Evolutionary conservation across 2,888 invertebrate species (phyloP), one percentile per base, ranked within the genome.

Genomic region (Drosophila anomalipes): DNA sequence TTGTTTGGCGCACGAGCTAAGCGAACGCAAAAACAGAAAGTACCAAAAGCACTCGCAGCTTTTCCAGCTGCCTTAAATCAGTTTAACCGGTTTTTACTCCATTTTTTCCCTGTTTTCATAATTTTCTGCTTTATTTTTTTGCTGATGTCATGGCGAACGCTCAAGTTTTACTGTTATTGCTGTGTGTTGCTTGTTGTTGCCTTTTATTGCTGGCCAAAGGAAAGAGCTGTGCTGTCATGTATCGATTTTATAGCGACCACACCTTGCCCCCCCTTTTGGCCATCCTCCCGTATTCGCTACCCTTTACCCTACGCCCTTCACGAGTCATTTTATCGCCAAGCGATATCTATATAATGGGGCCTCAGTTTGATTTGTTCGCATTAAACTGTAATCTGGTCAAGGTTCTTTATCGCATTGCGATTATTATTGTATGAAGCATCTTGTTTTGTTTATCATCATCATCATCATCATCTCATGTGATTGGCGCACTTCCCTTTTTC

Each of bases 371-470:
- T 86, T 86, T 86, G 87, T 80, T 82, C 69, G 72, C 89, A 81
- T 86, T 86, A 81, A 88, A 71, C 30, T 70, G 83, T 88, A 89
- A 89, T 82, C 76, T 89, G 89, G 86, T 89, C 86, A 86, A 89
- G 86, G 86, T 86, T 80, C 47, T 84, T 65, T 80, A 68, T 79
- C 60, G 63, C 59, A 66, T 54, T 53, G 74, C 63, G 56, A 70
- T 69, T 72, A 63, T 72, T 70, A 67, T 72, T 69, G 52, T 49
- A 53, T 16, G 39, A 52, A 76, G 54, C 80, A 77, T 79, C 77
- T 70, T 80, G 61, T 77, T 77, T 81, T 79, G 78, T 76, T 79
- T 79, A 79, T 65, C 62, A 67, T 79, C 39, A 12, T 65, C 62
- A 67, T 79, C 39, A 12, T 56, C 37, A 35, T 33, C 33, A 30